These are phyloP conservation scores for Metopolophium dirhodum DNA, from an alignment of 1,140 invertebrate species.

Conservation along the genomic window DNA sequence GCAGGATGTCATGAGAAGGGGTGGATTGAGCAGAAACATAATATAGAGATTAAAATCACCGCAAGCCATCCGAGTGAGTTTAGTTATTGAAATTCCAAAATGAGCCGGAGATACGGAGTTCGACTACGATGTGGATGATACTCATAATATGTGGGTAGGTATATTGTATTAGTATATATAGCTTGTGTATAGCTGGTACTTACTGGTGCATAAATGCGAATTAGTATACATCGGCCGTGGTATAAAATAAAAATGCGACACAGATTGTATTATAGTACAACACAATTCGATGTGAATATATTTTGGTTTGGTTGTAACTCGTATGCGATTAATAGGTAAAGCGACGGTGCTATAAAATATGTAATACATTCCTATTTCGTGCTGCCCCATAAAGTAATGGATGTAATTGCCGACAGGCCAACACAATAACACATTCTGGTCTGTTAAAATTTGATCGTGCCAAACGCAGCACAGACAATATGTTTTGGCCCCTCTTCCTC, in stretches of 20 bases:
- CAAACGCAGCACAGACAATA: background rate
- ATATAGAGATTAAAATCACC: too few species aligned
- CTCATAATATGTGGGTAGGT: too few species aligned
- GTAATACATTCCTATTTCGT: background rate
- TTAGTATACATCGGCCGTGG: too few species aligned
- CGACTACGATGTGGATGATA: too few species aligned
- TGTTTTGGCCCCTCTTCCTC: background rate
- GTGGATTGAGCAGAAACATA: background rate
- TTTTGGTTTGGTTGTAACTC: background rate
- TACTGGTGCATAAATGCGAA: too few species aligned
- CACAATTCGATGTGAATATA: background rate
- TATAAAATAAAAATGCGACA: background rate
- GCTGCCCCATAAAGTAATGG: background rate
- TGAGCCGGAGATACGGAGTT: background rate
- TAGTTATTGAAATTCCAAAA: background rate
- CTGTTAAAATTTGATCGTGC: background rate
- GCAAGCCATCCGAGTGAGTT: background rate
- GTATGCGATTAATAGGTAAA: background rate
- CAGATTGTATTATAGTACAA: background rate
- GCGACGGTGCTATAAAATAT: background rate
- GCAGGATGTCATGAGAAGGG: background rate
- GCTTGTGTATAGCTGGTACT: too few species aligned
- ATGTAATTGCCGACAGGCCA: background rate
- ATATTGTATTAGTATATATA: too few species aligned
- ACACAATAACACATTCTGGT: conserved; percentile 1